These are phyloP conservation scores for Cyclargus thomasi DNA, from an alignment of 1,140 invertebrate species.

Conservation along the genomic window DNA sequence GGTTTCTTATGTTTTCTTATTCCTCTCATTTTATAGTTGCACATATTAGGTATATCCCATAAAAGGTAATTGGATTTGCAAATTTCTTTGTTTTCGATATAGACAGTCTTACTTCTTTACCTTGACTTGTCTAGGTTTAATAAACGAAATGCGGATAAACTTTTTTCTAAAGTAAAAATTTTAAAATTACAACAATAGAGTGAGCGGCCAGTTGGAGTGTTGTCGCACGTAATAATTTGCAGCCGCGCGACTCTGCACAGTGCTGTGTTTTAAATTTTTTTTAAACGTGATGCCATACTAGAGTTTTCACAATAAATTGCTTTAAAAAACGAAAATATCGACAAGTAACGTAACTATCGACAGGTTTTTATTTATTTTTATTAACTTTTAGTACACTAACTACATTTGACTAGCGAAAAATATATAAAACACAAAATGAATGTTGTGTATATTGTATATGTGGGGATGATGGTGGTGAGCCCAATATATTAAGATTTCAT, in stretches of 20 bases:
- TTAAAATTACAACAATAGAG: slow-evolving; percentile 9
- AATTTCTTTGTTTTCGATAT: not conserved
- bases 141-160: not conserved
- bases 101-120: no score
- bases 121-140: not conserved
- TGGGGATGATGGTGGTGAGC: no score
- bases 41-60: not conserved
- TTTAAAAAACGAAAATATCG: not conserved
- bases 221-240: slow-evolving; percentile 16
- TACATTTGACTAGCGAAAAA: not conserved
- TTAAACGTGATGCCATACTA: slow-evolving; percentile 10
- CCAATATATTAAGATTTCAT: no score
- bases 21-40: slow-evolving; percentile 4
- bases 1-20: slow-evolving; percentile 10
- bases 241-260: slow-evolving; percentile 3
- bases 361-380: not conserved
- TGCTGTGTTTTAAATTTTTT: slow-evolving; percentile 8
- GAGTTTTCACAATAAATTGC: slow-evolving; percentile 1
- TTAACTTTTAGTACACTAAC: not conserved
- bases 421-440: not conserved
- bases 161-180: slow-evolving; percentile 7
- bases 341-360: not conserved
- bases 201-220: slow-evolving; percentile 11
- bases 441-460: no score
- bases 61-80: not conserved